Conservation (phyloP, 2,113 vertebrate genomes). For the Maccullochella peelii region DNA sequence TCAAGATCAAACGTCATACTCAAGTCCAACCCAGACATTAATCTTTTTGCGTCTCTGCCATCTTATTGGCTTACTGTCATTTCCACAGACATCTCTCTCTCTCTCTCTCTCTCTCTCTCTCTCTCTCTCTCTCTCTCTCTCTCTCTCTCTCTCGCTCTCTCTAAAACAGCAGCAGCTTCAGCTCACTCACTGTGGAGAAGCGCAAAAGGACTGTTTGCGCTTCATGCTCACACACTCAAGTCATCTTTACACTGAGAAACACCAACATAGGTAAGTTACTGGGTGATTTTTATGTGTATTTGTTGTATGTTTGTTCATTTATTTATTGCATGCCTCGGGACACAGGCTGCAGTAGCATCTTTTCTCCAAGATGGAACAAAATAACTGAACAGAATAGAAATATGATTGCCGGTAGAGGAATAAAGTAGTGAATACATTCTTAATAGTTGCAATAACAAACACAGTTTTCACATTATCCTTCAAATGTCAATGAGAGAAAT, state of each 20-base stretch:
- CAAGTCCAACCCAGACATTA: conserved; percentile 44
- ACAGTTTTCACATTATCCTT: neutral
- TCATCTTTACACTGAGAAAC: conserved; percentile 9
- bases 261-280: conserved; percentile 46
- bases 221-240: conserved; percentile 4
- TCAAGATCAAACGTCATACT: conserved; percentile 48
- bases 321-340: neutral
- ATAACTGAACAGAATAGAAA: neutral
- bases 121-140: neutral
- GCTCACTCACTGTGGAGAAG: conserved; percentile 46
- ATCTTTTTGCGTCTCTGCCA: conserved; percentile 31
- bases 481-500: neutral
- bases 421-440: neutral
- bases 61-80: conserved; percentile 58
- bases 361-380: neutral
- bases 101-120: neutral
- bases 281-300: neutral
- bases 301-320: neutral
- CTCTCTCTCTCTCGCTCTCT: conserved; percentile 27
- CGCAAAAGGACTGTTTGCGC: conserved; percentile 11
- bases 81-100: conserved; percentile 20
- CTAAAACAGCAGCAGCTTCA: conserved; percentile 45
- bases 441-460: neutral
- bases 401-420: neutral
- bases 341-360: neutral